These are phyloP conservation scores for Atopsyche davidsoni DNA, from an alignment of 1,140 invertebrate species.

Conservation along the genomic window DNA sequence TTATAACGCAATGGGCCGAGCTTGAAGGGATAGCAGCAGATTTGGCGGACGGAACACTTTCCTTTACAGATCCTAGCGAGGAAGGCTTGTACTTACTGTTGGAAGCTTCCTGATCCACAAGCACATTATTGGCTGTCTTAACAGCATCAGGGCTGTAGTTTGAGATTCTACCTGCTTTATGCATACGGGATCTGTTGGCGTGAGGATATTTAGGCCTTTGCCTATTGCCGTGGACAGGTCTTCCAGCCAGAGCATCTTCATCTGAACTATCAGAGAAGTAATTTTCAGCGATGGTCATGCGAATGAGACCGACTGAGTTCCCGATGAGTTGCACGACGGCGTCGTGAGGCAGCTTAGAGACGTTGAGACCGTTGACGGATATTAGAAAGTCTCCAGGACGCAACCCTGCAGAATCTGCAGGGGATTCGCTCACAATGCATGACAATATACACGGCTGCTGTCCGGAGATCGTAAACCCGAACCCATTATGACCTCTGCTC, in stretches of 20 bases:
- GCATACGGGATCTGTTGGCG: slow-evolving; percentile 26
- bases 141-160: slow-evolving; percentile 24
- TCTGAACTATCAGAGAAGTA: slow-evolving; percentile 71
- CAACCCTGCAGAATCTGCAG: slow-evolving; percentile 68
- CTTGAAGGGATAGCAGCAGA: slow-evolving; percentile 7
- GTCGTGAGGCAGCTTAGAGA: slow-evolving; percentile 84
- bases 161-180: slow-evolving; percentile 19
- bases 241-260: slow-evolving; percentile 24
- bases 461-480: slow-evolving; percentile 90
- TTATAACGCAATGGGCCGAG: slow-evolving; percentile 25
- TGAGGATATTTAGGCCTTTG: slow-evolving; percentile 24
- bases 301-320: slow-evolving; percentile 67
- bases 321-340: slow-evolving; percentile 88
- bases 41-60: slow-evolving; percentile 3
- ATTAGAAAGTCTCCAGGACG: slow-evolving; percentile 87
- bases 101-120: slow-evolving; percentile 22
- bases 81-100: slow-evolving; percentile 23
- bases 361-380: slow-evolving; percentile 84
- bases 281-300: slow-evolving; percentile 81
- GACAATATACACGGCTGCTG: slow-evolving; percentile 86
- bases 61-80: slow-evolving; percentile 1
- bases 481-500: slow-evolving; percentile 74
- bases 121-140: slow-evolving; percentile 27
- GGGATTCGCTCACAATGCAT: slow-evolving; percentile 78
- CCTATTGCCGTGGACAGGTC: slow-evolving; percentile 15